These are phyloP conservation scores for Dolichoris vasculosae DNA, from an alignment of 1,140 invertebrate genomes.

Conservation along the genomic window DNA sequence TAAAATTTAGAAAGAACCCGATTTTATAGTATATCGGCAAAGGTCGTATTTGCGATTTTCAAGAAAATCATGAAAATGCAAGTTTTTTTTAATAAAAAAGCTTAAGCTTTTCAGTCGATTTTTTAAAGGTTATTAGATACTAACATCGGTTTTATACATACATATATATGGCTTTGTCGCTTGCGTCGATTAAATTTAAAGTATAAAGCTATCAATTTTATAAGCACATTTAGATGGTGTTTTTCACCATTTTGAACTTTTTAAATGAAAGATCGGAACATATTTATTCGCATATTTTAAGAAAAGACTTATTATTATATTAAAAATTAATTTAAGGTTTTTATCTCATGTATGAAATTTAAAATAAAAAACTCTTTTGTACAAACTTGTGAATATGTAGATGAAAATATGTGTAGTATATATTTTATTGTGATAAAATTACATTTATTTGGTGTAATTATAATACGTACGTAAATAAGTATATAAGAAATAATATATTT, in stretches of 20 bases:
- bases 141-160: not conserved
- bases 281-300: not conserved
- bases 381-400: no score
- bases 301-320: no score
- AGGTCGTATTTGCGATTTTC: constrained; percentile 5
- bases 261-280: not conserved
- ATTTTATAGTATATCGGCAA: constrained; percentile 12
- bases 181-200: not conserved
- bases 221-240: not conserved
- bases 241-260: not conserved
- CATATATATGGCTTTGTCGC: not conserved
- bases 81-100: not conserved
- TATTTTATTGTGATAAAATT: no score
- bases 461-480: no score
- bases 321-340: no score
- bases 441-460: no score
- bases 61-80: constrained; percentile 16
- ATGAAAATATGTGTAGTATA: no score
- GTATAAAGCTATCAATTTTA: not conserved
- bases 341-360: no score
- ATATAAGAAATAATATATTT: no score
- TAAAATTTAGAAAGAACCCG: constrained; percentile 26
- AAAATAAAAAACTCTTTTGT: no score
- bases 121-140: not conserved
- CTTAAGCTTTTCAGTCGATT: not conserved